Conservation (phyloP, 2,797 vertebrate species). For the Sebastes diploproa region DNA sequence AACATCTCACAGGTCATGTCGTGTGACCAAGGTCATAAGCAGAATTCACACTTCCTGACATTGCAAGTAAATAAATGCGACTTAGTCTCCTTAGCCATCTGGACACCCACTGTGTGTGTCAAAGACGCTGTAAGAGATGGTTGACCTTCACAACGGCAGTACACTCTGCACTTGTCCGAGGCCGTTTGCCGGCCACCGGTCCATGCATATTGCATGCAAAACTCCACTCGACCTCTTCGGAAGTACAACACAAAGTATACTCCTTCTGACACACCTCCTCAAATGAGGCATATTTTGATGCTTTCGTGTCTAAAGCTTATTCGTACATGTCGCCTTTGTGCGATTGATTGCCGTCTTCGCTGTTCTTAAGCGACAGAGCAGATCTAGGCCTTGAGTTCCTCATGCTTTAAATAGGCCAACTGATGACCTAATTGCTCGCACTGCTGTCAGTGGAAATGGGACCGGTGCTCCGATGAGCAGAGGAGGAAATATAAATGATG, state of each 20-base stretch:
- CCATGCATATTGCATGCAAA: conserved; percentile 60
- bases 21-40: conserved; percentile 24
- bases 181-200: conserved; percentile 17
- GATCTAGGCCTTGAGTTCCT: conserved; percentile 50
- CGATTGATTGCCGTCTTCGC: conserved; percentile 41
- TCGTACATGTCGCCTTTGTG: neutral
- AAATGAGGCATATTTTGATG: neutral
- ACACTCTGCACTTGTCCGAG: conserved; percentile 30
- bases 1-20: conserved; percentile 31
- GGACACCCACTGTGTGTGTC: conserved; percentile 28
- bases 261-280: neutral
- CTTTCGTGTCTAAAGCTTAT: conserved; percentile 1
- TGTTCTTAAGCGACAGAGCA: conserved; percentile 55
- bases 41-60: conserved; percentile 12
- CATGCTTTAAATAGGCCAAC: conserved; percentile 74
- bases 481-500: conserved; percentile 17
- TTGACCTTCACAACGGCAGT: conserved; percentile 55
- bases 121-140: conserved; percentile 31
- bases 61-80: conserved; percentile 16
- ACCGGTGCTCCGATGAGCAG: conserved; percentile 29
- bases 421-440: conserved; percentile 76
- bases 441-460: conserved; percentile 67
- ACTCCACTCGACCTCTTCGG: conserved; percentile 33
- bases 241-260: conserved; percentile 19
- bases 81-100: conserved; percentile 36